Base-by-base conservation (phyloP, 2,797 vertebrate species). In the Poeciliopsis gracilis region DNA sequence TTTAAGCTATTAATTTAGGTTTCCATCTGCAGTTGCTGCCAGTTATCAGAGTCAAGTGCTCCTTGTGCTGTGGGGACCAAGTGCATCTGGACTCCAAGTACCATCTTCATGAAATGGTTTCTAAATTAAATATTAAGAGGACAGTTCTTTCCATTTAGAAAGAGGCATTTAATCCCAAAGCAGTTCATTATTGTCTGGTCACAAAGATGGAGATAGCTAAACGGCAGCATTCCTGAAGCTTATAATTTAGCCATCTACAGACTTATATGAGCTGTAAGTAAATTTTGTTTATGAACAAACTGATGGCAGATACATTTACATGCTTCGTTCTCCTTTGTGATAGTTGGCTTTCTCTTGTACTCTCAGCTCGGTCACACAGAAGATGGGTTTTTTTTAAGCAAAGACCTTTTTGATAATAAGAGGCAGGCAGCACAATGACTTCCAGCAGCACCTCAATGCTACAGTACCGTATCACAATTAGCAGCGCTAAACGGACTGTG, bases 391-490 rank as follows among this genome's bases (percentile, higher is more conserved):
- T 92, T 94, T 91, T 91, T 36, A 93, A 91, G 93, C 90, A 88
- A 86, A 72, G 91, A 90, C 89, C 93, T 95, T 94, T 71, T 93
- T 93, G 90, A 93, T 93, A 93, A 90, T 93, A 83, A 93, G 91
- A 95, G 93, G 93, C 94, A 95, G 93, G 90, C 94, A 94, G 87
- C 91, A 94, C 94, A 94, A 94, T 94, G 93, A 95, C 94, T 95
- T 94, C 89, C 94, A 93, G 93, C 94, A 90, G 91, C 91, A 94
- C 87, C 93, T 93, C 93, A 94, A 92, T 94, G 92, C 92, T 92
- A 92, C 93, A 93, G 91, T 94, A 94, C 94, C 93, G 92, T 94
- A 94, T 95, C 94, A 94, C 93, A 95, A 95, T 95, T 92, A 95
- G 94, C 92, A 93, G 93, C 84, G 87, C 93, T 94, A 94, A 94